A percentile compares a stretch with the other conserved stretches of the same genome.
Evolutionary conservation across 2,888 invertebrate species (phyloP).

Genomic region (Alsophila aescularia): DNA sequence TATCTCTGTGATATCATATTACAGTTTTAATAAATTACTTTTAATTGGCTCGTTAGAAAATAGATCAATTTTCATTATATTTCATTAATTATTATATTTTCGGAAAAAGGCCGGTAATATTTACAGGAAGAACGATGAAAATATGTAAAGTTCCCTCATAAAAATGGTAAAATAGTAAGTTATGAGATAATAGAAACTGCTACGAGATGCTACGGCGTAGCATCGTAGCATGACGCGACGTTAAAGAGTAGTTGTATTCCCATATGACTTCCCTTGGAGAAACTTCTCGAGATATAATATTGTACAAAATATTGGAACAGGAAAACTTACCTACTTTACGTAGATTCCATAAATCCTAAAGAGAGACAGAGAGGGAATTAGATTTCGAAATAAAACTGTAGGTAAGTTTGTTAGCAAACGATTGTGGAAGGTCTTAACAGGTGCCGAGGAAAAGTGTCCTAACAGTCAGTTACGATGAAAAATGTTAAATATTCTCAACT

Average conservation of each 20-base stretch:
- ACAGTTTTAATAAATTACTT: slow-evolving; percentile 13
- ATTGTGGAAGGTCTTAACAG: slow-evolving; percentile 21
- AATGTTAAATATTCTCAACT: slow-evolving; percentile 28
- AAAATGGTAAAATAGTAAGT: slow-evolving; percentile 3
- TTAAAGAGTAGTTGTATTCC: background rate
- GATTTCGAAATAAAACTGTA: slow-evolving; percentile 11
- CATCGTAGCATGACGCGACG: slow-evolving; percentile 12
- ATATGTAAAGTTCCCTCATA: slow-evolving; percentile 11
- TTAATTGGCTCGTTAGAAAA: slow-evolving; percentile 19
- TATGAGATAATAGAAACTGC: slow-evolving; percentile 4
- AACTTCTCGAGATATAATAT: background rate
- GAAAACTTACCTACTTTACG: background rate
- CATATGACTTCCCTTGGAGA: background rate
- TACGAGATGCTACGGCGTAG: slow-evolving; percentile 26
- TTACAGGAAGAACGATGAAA: slow-evolving; percentile 4
- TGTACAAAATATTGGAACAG: slow-evolving; percentile 1
- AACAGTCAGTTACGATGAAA: slow-evolving; percentile 28
- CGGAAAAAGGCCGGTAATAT: slow-evolving; percentile 6
- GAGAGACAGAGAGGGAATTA: background rate
- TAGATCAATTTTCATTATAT: slow-evolving; percentile 20
- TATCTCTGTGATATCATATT: slow-evolving; percentile 6
- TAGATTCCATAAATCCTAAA: slow-evolving; percentile 5
- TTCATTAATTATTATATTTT: slow-evolving; percentile 22
- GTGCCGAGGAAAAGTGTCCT: slow-evolving; percentile 18
- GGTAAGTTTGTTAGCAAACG: slow-evolving; percentile 15